Evolutionary conservation across 2,888 invertebrate species (phyloP).

Genomic region (Scelioninae gen. 2): DNA sequence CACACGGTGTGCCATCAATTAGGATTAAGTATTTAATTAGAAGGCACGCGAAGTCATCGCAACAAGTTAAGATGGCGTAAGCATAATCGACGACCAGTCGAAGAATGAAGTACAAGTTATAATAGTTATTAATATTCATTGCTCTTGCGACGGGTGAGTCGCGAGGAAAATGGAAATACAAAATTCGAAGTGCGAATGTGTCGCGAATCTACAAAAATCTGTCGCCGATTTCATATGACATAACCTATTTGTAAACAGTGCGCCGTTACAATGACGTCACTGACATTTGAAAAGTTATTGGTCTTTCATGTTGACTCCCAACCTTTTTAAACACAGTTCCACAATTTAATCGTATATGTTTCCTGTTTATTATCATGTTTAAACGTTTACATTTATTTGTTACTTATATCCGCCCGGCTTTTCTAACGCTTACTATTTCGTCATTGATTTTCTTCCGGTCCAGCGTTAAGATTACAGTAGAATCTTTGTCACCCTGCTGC

Average conservation of each 20-base stretch:
- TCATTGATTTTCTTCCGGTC: too few species aligned
- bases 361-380: too few species aligned
- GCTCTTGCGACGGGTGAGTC: slow-evolving; percentile 7
- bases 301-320: too few species aligned
- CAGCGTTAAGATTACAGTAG: too few species aligned
- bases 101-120: slow-evolving; percentile 51
- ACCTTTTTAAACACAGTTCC: too few species aligned
- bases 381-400: too few species aligned
- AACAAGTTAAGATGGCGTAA: slow-evolving; percentile 45
- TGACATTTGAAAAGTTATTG: too few species aligned
- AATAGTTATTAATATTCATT: slow-evolving; percentile 54
- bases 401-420: too few species aligned
- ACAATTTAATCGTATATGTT: too few species aligned
- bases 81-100: slow-evolving; percentile 45
- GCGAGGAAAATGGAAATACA: slow-evolving; percentile 8
- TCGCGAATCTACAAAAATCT: slow-evolving; percentile 23
- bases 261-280: slow-evolving; percentile 7
- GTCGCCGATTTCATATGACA: slow-evolving; percentile 11
- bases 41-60: slow-evolving; percentile 49
- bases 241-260: slow-evolving; percentile 10
- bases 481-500: too few species aligned
- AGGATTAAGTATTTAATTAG: slow-evolving; percentile 56
- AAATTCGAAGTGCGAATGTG: slow-evolving; percentile 12
- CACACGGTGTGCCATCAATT: slow-evolving; percentile 53
- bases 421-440: too few species aligned